A percentile compares a stretch with the other conserved stretches of the same genome.
Conservation (phyloP, 2,797 vertebrate species). For the Cossypha dichroa region DNA sequence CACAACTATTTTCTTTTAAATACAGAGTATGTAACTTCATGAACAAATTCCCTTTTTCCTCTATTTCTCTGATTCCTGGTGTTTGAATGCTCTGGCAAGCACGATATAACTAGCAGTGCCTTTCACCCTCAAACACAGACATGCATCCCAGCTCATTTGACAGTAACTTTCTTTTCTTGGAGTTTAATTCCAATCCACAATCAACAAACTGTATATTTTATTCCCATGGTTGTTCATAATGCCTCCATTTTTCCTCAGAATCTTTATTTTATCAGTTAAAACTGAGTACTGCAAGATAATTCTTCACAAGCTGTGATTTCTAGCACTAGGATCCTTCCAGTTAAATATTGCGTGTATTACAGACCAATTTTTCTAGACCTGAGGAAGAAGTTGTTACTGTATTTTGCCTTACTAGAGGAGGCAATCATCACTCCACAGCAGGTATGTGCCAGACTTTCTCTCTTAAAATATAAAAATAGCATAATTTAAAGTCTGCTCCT, state of each 20-base stretch:
- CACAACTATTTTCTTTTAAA: background rate
- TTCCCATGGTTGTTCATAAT: background rate
- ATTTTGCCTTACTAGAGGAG: background rate
- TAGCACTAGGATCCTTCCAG: background rate
- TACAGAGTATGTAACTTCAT: background rate
- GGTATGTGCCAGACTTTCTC: background rate
- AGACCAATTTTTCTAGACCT: background rate
- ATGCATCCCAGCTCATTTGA: background rate
- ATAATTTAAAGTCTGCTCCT: background rate
- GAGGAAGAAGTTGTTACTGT: background rate
- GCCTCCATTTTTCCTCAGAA: background rate
- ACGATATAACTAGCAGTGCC: background rate
- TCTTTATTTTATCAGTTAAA: background rate
- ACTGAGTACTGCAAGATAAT: background rate
- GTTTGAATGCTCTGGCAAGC: background rate
- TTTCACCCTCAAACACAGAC: background rate
- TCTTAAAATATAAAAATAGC: background rate
- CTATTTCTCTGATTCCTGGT: background rate
- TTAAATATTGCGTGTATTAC: background rate
- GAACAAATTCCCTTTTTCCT: background rate
- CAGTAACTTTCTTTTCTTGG: background rate
- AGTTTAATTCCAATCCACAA: background rate
- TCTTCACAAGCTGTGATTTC: background rate
- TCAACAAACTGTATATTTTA: background rate
- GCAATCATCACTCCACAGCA: background rate